A percentile compares a stretch with the other conserved stretches of the same genome.
Conservation (phyloP, 2,113 vertebrate genomes). For the Antechinus stuartii region DNA sequence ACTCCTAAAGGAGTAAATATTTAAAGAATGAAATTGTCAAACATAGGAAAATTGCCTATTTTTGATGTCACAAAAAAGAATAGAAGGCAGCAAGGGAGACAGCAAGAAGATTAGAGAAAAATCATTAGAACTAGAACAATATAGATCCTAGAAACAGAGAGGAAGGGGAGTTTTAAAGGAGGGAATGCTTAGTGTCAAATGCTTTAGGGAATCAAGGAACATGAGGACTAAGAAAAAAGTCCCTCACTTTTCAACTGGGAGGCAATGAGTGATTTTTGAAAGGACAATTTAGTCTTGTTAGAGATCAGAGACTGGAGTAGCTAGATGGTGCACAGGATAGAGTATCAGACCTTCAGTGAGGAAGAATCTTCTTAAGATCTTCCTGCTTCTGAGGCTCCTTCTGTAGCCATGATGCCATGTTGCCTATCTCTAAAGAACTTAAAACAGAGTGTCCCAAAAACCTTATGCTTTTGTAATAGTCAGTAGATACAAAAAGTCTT, state of each 20-base stretch:
- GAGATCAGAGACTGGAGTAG: no score
- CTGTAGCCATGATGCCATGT: no score
- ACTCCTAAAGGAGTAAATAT: not conserved
- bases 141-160: conserved; percentile 5
- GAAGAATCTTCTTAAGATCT: no score
- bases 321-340: no score
- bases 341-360: no score
- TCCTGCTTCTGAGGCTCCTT: no score
- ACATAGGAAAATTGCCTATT: not conserved
- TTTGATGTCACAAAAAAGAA: conserved; percentile 17
- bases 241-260: not conserved
- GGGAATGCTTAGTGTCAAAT: not conserved
- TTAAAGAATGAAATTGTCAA: not conserved
- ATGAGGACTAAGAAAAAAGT: not conserved
- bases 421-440: no score
- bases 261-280: no score
- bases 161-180: not conserved
- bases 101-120: not conserved
- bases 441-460: no score
- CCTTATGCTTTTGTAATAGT: no score
- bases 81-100: not conserved
- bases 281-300: no score
- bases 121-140: not conserved
- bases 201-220: not conserved
- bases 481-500: no score